Evolutionary conservation across 2,888 invertebrate genomes (phyloP), one percentile per base, ranked within the genome.

Genomic region (Macrostomum cliftonense): DNA sequence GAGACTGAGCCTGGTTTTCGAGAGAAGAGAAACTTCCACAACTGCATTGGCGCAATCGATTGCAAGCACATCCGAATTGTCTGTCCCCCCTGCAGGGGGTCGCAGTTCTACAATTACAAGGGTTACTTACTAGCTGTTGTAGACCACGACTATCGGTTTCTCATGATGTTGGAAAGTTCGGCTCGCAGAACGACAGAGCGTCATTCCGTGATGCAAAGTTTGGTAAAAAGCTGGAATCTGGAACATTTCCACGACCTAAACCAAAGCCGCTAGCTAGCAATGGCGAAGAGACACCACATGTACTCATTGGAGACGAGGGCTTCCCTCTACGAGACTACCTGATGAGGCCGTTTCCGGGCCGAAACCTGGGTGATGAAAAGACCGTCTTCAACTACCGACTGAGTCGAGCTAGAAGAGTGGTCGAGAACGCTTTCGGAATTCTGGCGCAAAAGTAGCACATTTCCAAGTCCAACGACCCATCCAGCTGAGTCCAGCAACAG

Each of bases 341-440:
- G 38, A 57, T 59, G 55, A 59, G 58, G 42, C 58, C 56, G 1
- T 59, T 43, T 45, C 52, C 2, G n/a, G 28, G 40, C 2, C 37
- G 54, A 4, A 37, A 43, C 37, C 43, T 60, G 19, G 52, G 53
- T 13, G 39, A 49, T 36, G 53, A 55, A 37, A 47, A 58, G 49
- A 13, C 44, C 17, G 58, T 58, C 38, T 51, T 43, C 50, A 59
- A 58, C 47, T 59, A 58, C 53, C 43, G 57, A 20, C 50, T 59
- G 9, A 54, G 53, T n/a, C 37, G 57, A 19, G 58, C 49, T 12
- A 46, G 55, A 37, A 46, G 56, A 39, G 51, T 54, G 7, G 54
- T 58, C 11, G 55, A 56, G 43, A 56, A 57, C 52, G 54, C 52
- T 28, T 56, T 59, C 42, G 55, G 56, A 17, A 59, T 58, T n/a